A percentile compares a stretch with the other conserved stretches of the same genome.
These are phyloP conservation scores for Xerus inauris DNA, from an alignment of 2,113 vertebrate genomes.

Conservation along the genomic window DNA sequence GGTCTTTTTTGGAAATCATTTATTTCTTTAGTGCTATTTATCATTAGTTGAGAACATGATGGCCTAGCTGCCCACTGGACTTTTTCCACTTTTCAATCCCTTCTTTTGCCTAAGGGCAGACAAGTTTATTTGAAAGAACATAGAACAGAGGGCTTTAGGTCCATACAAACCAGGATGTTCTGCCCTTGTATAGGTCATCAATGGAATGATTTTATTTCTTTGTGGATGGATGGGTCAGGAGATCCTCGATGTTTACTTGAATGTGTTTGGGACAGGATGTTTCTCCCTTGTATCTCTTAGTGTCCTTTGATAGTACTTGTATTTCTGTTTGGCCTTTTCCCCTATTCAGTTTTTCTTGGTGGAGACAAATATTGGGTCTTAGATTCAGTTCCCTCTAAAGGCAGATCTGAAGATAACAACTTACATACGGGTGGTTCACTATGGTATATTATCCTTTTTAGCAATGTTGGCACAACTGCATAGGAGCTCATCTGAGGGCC, in stretches of 20 bases:
- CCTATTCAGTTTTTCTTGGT: neutral
- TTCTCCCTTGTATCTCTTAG: neutral
- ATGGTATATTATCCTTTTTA: neutral
- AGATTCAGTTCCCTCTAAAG: neutral
- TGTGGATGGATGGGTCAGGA: neutral
- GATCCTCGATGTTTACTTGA: neutral
- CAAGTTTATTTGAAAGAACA: neutral
- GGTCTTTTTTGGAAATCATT: neutral
- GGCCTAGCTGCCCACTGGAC: neutral
- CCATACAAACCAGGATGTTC: neutral
- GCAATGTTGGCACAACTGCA: neutral
- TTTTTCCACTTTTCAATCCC: neutral
- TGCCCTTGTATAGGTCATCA: neutral
- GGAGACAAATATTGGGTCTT: neutral
- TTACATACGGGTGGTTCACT: neutral
- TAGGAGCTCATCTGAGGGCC: neutral
- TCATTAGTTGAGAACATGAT: slow-evolving; percentile 12
- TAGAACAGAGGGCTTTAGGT: neutral
- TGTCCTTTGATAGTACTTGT: neutral
- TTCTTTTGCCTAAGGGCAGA: neutral
- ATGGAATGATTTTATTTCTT: neutral
- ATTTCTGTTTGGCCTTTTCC: neutral
- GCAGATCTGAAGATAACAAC: neutral
- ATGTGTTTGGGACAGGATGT: neutral
- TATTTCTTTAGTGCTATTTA: neutral